These are phyloP conservation scores for Symphodus melops DNA, from an alignment of 2,113 vertebrate species.

Conservation along the genomic window DNA sequence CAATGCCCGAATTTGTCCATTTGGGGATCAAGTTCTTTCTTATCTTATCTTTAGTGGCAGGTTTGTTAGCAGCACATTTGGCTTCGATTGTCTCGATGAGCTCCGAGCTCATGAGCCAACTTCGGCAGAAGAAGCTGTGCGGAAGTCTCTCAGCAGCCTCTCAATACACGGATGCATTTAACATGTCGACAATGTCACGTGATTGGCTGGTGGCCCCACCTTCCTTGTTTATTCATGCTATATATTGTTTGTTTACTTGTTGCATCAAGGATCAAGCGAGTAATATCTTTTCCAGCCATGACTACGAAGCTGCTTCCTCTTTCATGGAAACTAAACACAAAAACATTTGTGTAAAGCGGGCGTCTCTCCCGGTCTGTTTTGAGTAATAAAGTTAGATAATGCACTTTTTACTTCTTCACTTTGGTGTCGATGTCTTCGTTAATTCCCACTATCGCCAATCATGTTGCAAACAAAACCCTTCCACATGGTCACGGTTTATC, in stretches of 20 bases:
- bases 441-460: too few species aligned
- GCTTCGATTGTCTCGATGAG: slow-evolving; percentile 24
- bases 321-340: too few species aligned
- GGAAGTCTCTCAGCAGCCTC: slow-evolving; percentile 4
- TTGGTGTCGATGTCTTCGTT: too few species aligned
- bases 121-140: slow-evolving; percentile 16
- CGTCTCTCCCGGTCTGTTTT: too few species aligned
- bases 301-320: neutral
- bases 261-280: slow-evolving; percentile 8
- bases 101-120: neutral
- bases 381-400: too few species aligned
- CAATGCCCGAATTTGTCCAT: too few species aligned
- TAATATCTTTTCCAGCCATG: neutral
- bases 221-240: neutral
- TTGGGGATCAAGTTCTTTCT: too few species aligned
- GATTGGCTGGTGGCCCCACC: slow-evolving; percentile 3
- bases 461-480: too few species aligned
- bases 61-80: slow-evolving; percentile 32
- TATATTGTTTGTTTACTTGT: slow-evolving; percentile 14
- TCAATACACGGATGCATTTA: slow-evolving; percentile 6
- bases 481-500: too few species aligned
- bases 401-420: too few species aligned
- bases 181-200: slow-evolving; percentile 53
- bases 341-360: too few species aligned
- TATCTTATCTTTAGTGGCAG: too few species aligned